Evolutionary conservation across 2,888 invertebrate species (phyloP).

Genomic region (Aphidoletes aphidimyza): DNA sequence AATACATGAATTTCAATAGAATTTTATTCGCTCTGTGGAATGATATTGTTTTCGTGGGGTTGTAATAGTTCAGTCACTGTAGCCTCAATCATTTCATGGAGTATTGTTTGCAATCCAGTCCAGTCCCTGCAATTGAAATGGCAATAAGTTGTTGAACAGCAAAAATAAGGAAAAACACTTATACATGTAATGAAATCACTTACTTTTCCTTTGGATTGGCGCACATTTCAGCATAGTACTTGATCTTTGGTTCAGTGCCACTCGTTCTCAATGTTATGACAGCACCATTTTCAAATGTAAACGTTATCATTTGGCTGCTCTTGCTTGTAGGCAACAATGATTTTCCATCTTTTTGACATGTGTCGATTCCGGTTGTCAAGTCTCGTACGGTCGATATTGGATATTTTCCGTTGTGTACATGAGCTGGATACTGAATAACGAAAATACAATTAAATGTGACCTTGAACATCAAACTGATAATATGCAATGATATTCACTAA

Average conservation of each 20-base stretch:
- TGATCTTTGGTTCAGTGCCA: slow-evolving; percentile 99
- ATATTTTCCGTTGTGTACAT: slow-evolving; percentile 73
- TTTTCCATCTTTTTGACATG: slow-evolving; percentile 74
- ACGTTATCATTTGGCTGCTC: slow-evolving; percentile 92
- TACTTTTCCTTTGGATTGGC: slow-evolving; percentile 74
- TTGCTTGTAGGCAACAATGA: slow-evolving; percentile 76
- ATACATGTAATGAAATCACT: slow-evolving; percentile 60
- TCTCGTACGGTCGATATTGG: slow-evolving; percentile 81
- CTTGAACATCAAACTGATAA: neutral
- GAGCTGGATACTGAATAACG: slow-evolving; percentile 74
- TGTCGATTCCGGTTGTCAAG: slow-evolving; percentile 84
- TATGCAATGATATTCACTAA: neutral
- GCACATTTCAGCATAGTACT: slow-evolving; percentile 95
- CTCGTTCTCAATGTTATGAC: slow-evolving; percentile 91
- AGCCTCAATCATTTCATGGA: slow-evolving; percentile 79
- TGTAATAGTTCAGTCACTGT: slow-evolving; percentile 84
- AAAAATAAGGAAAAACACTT: neutral
- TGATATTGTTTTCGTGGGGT: slow-evolving; percentile 76
- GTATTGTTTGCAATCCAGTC: slow-evolving; percentile 70
- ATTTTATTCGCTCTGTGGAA: slow-evolving; percentile 58
- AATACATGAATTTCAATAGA: neutral
- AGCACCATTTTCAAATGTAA: slow-evolving; percentile 87
- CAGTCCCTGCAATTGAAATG: slow-evolving; percentile 71
- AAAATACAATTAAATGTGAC: neutral
- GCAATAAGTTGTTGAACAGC: neutral